phyloP scores from a whole-genome alignment of 2,797 vertebrate genomes.

The Galaxias olidus region DNA sequence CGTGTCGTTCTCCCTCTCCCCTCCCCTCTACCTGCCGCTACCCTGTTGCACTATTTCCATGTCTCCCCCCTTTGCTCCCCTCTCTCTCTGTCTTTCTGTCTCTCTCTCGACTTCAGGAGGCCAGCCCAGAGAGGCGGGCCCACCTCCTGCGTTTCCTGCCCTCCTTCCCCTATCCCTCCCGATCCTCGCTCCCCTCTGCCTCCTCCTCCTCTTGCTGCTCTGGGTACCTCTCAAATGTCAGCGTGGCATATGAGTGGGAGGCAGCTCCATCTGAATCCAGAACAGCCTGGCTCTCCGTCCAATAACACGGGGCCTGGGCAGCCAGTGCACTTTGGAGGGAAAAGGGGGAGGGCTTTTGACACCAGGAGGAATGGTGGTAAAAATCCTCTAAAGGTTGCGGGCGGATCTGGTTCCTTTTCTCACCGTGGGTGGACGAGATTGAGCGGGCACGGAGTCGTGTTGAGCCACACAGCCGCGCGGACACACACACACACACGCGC shows the following conservation, averaged over 20 bases:
- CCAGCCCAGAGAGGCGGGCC: background rate
- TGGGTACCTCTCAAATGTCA: constrained; percentile 67
- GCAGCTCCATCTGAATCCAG: constrained; percentile 52
- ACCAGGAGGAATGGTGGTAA: constrained; percentile 33
- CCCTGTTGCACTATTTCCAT: background rate
- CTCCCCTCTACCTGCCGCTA: background rate
- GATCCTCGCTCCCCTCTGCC: constrained; percentile 38
- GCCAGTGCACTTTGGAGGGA: constrained; percentile 18
- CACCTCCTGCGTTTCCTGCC: constrained; percentile 19
- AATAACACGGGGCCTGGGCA: constrained; percentile 53
- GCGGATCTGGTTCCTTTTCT: constrained; percentile 26
- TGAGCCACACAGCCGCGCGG: constrained; percentile 17
- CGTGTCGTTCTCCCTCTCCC: background rate
- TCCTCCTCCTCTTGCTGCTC: constrained; percentile 57
- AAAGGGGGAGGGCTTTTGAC: constrained; percentile 42
- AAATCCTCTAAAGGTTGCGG: constrained; percentile 29
- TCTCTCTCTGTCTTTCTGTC: constrained; percentile 3
- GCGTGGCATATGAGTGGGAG: constrained; percentile 68
- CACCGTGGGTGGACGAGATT: constrained; percentile 7
- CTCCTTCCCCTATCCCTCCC: constrained; percentile 47
- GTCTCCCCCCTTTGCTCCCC: constrained; percentile 32
- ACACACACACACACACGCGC: constrained; percentile 27
- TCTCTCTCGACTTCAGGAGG: constrained; percentile 7
- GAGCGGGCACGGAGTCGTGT: constrained; percentile 1
- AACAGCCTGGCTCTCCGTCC: constrained; percentile 54